phyloP scores from a whole-genome alignment of 2,113 vertebrate genomes.

The Ondatra zibethicus region DNA sequence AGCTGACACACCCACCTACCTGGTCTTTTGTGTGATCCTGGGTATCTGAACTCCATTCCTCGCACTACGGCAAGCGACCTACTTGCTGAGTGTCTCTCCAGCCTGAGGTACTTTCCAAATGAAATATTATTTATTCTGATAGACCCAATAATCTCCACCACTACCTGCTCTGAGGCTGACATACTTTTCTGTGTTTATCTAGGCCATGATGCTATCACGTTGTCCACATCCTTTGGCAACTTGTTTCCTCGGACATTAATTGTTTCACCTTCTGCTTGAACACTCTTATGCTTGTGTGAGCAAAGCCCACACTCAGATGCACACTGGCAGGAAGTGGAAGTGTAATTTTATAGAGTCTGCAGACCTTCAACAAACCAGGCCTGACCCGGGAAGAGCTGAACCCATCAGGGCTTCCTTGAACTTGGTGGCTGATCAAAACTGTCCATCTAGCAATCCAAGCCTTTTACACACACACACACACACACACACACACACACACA shows the following conservation, averaged over 20 bases:
- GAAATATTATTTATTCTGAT: neutral
- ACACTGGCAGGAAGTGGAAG: neutral
- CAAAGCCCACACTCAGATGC: neutral
- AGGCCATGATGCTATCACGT: neutral
- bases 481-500: neutral
- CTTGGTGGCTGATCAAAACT: neutral
- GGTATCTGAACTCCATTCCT: neutral
- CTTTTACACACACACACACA: neutral
- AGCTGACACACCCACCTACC: neutral
- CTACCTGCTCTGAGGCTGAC: neutral
- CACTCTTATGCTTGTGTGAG: neutral
- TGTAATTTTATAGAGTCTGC: neutral
- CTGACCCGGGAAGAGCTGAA: neutral
- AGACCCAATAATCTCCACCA: neutral
- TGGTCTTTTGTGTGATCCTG: neutral
- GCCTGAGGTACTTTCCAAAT: neutral
- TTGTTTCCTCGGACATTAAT: neutral
- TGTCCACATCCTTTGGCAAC: neutral
- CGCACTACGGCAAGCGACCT: neutral
- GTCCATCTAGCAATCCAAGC: neutral
- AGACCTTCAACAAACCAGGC: neutral
- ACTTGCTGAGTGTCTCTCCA: neutral
- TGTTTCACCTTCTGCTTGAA: accelerated
- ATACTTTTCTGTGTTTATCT: neutral
- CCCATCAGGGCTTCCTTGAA: neutral